A percentile compares a stretch with the other conserved stretches of the same genome.
phyloP scores from a whole-genome alignment of 2,797 vertebrate genomes.

The Amblyraja radiata region DNA sequence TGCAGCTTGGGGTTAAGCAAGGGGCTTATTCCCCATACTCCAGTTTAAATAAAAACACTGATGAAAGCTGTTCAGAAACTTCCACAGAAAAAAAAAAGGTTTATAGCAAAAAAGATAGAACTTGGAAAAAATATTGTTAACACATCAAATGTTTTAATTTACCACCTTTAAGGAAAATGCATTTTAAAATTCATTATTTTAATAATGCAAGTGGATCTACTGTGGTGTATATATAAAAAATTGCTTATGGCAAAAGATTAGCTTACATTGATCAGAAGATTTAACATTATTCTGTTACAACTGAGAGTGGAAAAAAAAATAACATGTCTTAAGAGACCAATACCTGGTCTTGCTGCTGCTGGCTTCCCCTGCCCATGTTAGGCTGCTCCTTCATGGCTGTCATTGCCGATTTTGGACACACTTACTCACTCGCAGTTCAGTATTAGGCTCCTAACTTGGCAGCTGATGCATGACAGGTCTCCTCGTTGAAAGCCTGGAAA shows the following conservation, averaged over 20 bases:
- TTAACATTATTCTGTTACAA: not conserved
- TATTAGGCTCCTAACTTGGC: slow-evolving; percentile 51
- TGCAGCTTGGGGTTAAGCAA: not conserved
- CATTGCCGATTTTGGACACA: slow-evolving; percentile 54
- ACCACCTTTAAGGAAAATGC: not conserved
- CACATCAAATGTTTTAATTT: not conserved
- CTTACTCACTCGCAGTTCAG: slow-evolving; percentile 51
- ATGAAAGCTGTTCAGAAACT: slow-evolving; percentile 5
- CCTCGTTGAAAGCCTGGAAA: slow-evolving; percentile 24
- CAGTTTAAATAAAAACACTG: not conserved
- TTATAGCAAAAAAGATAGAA: not conserved
- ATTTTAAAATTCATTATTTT: slow-evolving; percentile 34
- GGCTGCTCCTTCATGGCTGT: slow-evolving; percentile 83
- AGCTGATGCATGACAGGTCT: slow-evolving; percentile 48
- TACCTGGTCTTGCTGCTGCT: slow-evolving; percentile 56
- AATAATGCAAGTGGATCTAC: slow-evolving; percentile 35
- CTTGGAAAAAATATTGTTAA: not conserved
- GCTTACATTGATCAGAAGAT: not conserved
- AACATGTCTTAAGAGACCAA: slow-evolving; percentile 28
- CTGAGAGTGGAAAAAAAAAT: not conserved
- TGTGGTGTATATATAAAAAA: not conserved
- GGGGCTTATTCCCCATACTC: too few species aligned
- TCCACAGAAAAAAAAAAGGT: not conserved
- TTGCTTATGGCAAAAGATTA: not conserved
- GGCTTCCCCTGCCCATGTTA: slow-evolving; percentile 52